Evolutionary conservation across 2,888 invertebrate species (phyloP).

Genomic region (Pollenia amentaria): DNA sequence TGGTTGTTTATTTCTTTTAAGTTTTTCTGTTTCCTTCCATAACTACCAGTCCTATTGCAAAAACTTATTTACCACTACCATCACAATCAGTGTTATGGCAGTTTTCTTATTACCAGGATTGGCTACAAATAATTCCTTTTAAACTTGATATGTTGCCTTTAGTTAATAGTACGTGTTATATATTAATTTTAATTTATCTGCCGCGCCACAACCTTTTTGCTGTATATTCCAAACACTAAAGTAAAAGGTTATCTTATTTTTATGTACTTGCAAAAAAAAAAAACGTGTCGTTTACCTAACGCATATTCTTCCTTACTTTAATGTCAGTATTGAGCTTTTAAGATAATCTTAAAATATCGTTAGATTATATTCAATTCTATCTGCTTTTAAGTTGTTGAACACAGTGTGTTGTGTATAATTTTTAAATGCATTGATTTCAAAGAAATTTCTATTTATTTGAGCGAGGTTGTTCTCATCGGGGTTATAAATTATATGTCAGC

Average conservation of each 20-base stretch:
- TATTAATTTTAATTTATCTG: not conserved
- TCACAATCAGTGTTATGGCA: not conserved
- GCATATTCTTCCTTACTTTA: too few species aligned
- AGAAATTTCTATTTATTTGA: too few species aligned
- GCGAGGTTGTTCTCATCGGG: too few species aligned
- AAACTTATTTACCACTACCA: not conserved
- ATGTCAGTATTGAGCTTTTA: too few species aligned
- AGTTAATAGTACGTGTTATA: not conserved
- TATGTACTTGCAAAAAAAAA: too few species aligned
- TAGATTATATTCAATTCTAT: too few species aligned
- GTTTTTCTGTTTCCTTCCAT: not conserved
- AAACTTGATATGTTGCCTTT: conserved; percentile 22
- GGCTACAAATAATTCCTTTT: conserved; percentile 8
- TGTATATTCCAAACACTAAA: not conserved
- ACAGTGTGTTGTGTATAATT: too few species aligned
- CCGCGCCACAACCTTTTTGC: not conserved
- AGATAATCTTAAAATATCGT: too few species aligned
- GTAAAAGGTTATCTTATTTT: not conserved
- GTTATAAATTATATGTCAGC: too few species aligned
- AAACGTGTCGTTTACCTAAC: too few species aligned
- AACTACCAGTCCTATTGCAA: not conserved
- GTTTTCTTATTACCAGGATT: conserved; percentile 19
- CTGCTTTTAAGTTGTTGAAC: too few species aligned
- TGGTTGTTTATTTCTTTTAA: conserved; percentile 7
- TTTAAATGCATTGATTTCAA: too few species aligned